Percentiles rank a stretch among this genome's conserved stretches.
phyloP scores from a whole-genome alignment of 2,888 invertebrate genomes.

The Cylloceria caligata region DNA sequence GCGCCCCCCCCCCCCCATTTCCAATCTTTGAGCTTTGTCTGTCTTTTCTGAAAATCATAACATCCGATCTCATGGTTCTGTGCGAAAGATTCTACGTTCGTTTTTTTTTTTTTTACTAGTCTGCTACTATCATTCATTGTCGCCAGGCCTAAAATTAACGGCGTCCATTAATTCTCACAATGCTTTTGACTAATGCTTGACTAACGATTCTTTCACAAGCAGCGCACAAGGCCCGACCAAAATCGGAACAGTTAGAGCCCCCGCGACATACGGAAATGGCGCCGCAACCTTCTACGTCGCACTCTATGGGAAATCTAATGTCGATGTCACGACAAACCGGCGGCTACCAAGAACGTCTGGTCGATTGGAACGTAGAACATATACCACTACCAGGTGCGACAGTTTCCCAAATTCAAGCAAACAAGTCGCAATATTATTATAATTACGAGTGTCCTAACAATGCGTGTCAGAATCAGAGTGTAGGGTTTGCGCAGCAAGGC shows the following conservation, averaged over 20 bases:
- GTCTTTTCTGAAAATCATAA: constrained; percentile 38
- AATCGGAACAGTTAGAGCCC: constrained; percentile 82
- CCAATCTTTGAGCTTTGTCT: constrained; percentile 45
- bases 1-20: not conserved
- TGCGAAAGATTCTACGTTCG: constrained; percentile 24
- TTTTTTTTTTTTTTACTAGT: constrained; percentile 9
- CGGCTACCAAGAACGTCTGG: constrained; percentile 79
- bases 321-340: constrained; percentile 77
- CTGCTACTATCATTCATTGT: not conserved
- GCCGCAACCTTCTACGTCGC: constrained; percentile 80
- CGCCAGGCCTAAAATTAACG: not conserved
- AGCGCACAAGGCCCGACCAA: constrained; percentile 82
- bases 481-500: constrained; percentile 60
- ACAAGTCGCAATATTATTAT: constrained; percentile 68
- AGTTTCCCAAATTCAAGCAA: constrained; percentile 63
- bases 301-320: constrained; percentile 83
- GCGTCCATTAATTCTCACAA: constrained; percentile 32
- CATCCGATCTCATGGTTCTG: constrained; percentile 37
- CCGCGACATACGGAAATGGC: constrained; percentile 74
- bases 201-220: constrained; percentile 78
- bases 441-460: constrained; percentile 69
- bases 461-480: constrained; percentile 67
- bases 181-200: constrained; percentile 81
- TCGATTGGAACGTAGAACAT: constrained; percentile 80
- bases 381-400: constrained; percentile 81